Base-by-base conservation (phyloP, 2,888 invertebrate genomes). In the Nomada flava region DNA sequence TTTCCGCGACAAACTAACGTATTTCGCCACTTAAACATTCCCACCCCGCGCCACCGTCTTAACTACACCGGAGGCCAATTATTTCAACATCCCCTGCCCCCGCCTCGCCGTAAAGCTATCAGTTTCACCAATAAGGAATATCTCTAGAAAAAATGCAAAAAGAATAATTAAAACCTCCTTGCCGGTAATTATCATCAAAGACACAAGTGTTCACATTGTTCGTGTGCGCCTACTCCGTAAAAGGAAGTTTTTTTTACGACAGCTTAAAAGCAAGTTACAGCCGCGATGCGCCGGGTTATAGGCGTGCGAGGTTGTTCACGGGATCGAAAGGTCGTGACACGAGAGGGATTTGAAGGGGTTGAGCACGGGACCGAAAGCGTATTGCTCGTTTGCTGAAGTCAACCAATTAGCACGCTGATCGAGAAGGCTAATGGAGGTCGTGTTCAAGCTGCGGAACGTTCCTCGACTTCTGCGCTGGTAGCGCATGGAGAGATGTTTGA, bases 371-470 rank as follows among this genome's bases (percentile, higher is more conserved):
- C 18, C 20, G 60, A 65, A 63, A 57, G 63, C 65, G 59, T 63
- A 82, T 67, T 74, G 78, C 82, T 86, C 76, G 75, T 79, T 76
- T 78, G 73, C 57, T 65, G 64, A 85, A 83, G 85, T 83, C 88
- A 67, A 84, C 87, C 89, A 90, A 90, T 90, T 90, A 90, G 79
- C 84, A 82, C 79, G 79, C 82, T 79, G 89, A 88, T 89, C 86
- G 83, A 85, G 80, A 80, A 89, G 90, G 89, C 87, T 89, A 90
- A 90, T 89, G 86, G 87, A 89, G 89, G 89, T 88, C 88, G 84
- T 81, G 84, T 79, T 89, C 88, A 86, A 86, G 84, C 83, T 73
- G 82, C 76, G 88, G 83, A 86, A 87, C 86, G 89, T 76, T 81
- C 79, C 85, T 83, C 68, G 83, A 86, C 84, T 89, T 79, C 73